Base-by-base conservation (phyloP, 2,113 vertebrate species). In the Nyctereutes procyonoides region DNA sequence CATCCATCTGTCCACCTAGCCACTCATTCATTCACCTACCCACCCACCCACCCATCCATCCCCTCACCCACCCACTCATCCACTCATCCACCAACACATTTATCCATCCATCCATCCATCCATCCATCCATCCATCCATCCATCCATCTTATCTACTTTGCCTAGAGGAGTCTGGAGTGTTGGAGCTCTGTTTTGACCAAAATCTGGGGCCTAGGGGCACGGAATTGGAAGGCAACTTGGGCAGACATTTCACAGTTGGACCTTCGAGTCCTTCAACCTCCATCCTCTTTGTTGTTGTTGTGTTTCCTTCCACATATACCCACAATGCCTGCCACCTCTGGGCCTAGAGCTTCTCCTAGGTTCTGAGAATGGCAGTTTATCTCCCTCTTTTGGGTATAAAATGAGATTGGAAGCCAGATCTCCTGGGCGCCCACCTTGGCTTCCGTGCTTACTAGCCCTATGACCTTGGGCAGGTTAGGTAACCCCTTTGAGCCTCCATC, bases 1-100 rank as follows among this genome's bases (percentile, higher is more conserved):
- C 26, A 19, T 20, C 16, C 1, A 13, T 30, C 32, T 0, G 2
- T 3, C 63, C n/a, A 32, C 22, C 62, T n/a, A 58, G 13, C 67
- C 22, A 7, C 26, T 2, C 26, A 58, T 20, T 60, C 10, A 91
- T 17, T 11, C 9, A 26, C n/a, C 77, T 43, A 1, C 16, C 38
- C 28, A 8, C 51, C 22, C 35, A n/a, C 51, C 55, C 35, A 15
- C 8, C 67, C 12, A 4, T 19, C 7, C 63, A 16, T 67, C 65
- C 56, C 1, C 65, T 2, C 10, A 0, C 32, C 65, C 12, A 1
- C 26, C 19, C 71, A 4, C 13, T 8, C 63, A 16, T 67, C 65
- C 56, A 2, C 55, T 1, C 10, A 0, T 43, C 65, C 12, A 1
- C 26, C 19, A 35, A 17, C 19, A 17, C 19, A 5, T 16, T 5